phyloP scores from a whole-genome alignment of 2,113 vertebrate species.

The Aegotheles bennettii region DNA sequence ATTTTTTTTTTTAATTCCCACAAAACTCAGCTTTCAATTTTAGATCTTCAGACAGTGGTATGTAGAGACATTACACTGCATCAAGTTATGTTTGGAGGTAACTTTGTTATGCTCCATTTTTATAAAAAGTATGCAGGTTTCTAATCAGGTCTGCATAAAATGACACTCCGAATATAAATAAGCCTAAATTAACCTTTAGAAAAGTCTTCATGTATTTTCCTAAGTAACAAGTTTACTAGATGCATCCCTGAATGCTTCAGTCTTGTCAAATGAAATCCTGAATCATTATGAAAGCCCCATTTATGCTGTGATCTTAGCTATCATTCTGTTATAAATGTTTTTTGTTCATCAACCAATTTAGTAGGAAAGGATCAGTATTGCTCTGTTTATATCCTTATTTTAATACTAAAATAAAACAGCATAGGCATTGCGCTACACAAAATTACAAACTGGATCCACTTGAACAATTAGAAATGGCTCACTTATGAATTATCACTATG shows the following conservation, averaged over 20 bases:
- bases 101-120: not conserved
- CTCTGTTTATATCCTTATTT: not conserved
- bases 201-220: not conserved
- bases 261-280: not conserved
- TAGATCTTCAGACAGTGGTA: not conserved
- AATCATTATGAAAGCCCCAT: not conserved
- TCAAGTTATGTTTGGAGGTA: not conserved
- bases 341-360: not conserved
- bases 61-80: not conserved
- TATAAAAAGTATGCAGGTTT: not conserved
- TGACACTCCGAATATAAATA: not conserved
- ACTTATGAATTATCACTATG: not conserved
- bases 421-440: not conserved
- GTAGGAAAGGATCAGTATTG: not conserved
- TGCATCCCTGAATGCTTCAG: not conserved
- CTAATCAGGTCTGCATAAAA: not conserved
- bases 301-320: not conserved
- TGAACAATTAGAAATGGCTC: not conserved
- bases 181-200: not conserved
- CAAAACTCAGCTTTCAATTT: not conserved
- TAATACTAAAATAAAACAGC: not conserved
- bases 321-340: not conserved
- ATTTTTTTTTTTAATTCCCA: not conserved
- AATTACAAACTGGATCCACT: not conserved
- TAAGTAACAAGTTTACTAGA: not conserved